Base-by-base conservation (phyloP, 2,113 vertebrate species). In the Menidia beryllina region DNA sequence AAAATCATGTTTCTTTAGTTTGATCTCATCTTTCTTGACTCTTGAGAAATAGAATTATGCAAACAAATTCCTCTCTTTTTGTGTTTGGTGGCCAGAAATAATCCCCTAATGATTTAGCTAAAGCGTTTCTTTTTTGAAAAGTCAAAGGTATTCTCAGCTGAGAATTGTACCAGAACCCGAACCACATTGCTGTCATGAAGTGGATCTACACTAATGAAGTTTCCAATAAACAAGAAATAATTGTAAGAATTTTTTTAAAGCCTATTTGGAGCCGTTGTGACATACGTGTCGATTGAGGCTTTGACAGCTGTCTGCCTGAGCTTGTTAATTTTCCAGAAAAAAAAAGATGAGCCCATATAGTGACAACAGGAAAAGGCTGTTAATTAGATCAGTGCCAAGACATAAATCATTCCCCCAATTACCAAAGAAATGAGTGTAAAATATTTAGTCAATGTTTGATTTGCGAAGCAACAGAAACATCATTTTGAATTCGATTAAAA, bases 211-310 rank as follows among this genome's bases (percentile, higher is more conserved):
- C n/a, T n/a, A n/a, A n/a, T n/a, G n/a, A n/a, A n/a, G n/a, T n/a
- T n/a, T n/a, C n/a, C n/a, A n/a, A n/a, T n/a, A n/a, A n/a, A n/a
- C n/a, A n/a, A n/a, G n/a, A n/a, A n/a, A n/a, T n/a, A n/a, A n/a
- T n/a, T n/a, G n/a, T n/a, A n/a, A n/a, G n/a, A n/a, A n/a, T n/a
- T 4, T 5, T 49, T 20, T 49, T 11, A 41, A 64, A 52, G 25
- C 21, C 5, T 39, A 23, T 15, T 12, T 51, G n/a, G 2, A 15
- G 15, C 7, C 30, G 14, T 25, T 0, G 4, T 1, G 1, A 38
- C 10, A 34, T 10, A 34, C 7, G 30, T 6, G 30, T 34, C 10
- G 10, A 34, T 3, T 5, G 14, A 43, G 15, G 41, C 41, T 17
- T 17, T 17, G 15, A n/a, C 11, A 47, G 7, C 26, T 23, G 1